Conservation (phyloP, 1,140 invertebrate genomes). For the Maconellicoccus hirsutus region DNA sequence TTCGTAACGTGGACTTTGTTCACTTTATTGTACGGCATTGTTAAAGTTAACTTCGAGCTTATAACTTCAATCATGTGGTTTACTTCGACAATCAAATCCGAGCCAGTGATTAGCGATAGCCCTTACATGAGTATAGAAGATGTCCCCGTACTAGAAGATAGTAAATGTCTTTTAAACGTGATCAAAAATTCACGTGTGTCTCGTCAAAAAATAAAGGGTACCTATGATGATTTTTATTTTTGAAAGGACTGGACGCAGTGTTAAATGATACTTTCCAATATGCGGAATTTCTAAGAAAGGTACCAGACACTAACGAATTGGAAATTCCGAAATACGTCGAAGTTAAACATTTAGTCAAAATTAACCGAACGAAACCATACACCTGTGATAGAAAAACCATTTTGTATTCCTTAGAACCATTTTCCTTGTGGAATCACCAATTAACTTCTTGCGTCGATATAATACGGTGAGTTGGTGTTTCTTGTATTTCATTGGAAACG, state of each 20-base stretch:
- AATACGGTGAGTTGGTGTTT: too few relatives aligned
- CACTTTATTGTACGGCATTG: conserved; percentile 34
- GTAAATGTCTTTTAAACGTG: conserved; percentile 12
- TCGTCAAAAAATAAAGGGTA: too few relatives aligned
- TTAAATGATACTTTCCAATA: not conserved
- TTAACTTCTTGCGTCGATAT: not conserved
- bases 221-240: too few relatives aligned
- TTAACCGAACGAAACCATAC: conserved; percentile 62
- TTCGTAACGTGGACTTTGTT: conserved; percentile 34
- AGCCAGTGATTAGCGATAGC: not conserved
- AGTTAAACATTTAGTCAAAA: conserved; percentile 35
- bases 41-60: conserved; percentile 33
- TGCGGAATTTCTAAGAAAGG: conserved; percentile 2
- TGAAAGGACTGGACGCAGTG: not conserved
- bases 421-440: not conserved
- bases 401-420: conserved; percentile 36
- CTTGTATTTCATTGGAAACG: too few relatives aligned
- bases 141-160: conserved; percentile 10
- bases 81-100: not conserved
- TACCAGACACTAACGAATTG: conserved; percentile 18
- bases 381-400: conserved; percentile 61
- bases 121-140: not conserved
- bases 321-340: conserved; percentile 23
- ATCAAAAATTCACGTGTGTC: too few relatives aligned
- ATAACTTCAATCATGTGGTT: not conserved